phyloP scores from a whole-genome alignment of 2,888 invertebrate genomes.

The Archips xylosteana region DNA sequence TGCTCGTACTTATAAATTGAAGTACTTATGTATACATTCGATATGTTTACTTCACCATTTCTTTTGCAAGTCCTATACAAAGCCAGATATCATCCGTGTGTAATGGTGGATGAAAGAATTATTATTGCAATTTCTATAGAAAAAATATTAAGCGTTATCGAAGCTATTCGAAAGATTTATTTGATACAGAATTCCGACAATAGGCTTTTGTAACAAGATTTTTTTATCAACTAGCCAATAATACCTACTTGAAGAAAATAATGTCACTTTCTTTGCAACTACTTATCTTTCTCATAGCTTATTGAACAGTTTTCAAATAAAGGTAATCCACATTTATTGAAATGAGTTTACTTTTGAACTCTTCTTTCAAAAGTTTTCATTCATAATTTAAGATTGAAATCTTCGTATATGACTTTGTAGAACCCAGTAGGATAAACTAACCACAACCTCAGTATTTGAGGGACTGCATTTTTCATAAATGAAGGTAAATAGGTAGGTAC shows the following conservation, averaged over 20 bases:
- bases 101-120: constrained; percentile 71
- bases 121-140: constrained; percentile 67
- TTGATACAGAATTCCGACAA: constrained; percentile 47
- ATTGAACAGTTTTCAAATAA: background rate
- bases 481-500: too few species aligned
- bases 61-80: constrained; percentile 36
- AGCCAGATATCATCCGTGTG: constrained; percentile 60
- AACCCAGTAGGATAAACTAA: background rate
- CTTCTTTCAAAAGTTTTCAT: background rate
- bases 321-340: background rate
- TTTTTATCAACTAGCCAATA: constrained; percentile 5
- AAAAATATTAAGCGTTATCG: constrained; percentile 54
- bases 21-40: background rate
- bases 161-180: constrained; percentile 57
- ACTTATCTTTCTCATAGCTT: background rate
- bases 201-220: constrained; percentile 37
- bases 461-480: too few species aligned
- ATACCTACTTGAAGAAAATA: constrained; percentile 1
- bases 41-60: constrained; percentile 11
- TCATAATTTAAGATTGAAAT: background rate
- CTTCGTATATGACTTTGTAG: background rate
- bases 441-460: too few species aligned
- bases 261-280: background rate
- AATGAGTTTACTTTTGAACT: background rate
- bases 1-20: background rate